Evolutionary conservation across 2,113 vertebrate genomes (phyloP).

Genomic region (Heliornis fulica): DNA sequence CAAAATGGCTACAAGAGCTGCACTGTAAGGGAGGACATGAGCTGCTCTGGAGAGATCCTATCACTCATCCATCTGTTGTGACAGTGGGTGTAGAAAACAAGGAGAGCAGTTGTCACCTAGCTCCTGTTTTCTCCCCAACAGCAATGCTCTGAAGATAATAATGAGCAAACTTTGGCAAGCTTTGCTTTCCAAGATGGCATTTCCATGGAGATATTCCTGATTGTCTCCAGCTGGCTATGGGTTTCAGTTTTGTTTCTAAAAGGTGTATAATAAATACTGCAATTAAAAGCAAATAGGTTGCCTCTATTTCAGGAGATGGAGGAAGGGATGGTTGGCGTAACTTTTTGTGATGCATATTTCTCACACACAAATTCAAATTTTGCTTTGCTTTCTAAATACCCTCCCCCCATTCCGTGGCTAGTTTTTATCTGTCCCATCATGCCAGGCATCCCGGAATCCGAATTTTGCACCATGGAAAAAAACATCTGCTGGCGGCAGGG

Average conservation of each 20-base stretch:
- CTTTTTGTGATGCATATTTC: not conserved
- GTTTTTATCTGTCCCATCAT: not conserved
- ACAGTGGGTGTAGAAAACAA: not conserved
- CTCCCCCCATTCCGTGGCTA: not conserved
- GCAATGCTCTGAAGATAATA: not conserved
- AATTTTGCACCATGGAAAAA: not conserved
- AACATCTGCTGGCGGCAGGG: not conserved
- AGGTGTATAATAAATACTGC: not conserved
- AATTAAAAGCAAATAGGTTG: not conserved
- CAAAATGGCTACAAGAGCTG: not conserved
- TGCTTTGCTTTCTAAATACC: not conserved
- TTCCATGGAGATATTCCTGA: slow-evolving; percentile 51
- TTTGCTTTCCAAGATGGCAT: slow-evolving; percentile 16
- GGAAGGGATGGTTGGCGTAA: too few relatives aligned
- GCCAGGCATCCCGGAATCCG: not conserved
- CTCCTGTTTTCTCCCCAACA: not conserved
- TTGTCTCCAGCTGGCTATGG: not conserved
- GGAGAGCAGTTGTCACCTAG: not conserved
- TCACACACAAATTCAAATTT: not conserved
- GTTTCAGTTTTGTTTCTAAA: slow-evolving; percentile 25
- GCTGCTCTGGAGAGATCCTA: not conserved
- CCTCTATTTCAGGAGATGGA: not conserved
- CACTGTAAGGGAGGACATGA: not conserved
- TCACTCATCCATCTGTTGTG: not conserved
- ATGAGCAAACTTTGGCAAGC: not conserved